These are phyloP conservation scores for Allacma fusca DNA, from an alignment of 2,888 invertebrate genomes.

Conservation along the genomic window DNA sequence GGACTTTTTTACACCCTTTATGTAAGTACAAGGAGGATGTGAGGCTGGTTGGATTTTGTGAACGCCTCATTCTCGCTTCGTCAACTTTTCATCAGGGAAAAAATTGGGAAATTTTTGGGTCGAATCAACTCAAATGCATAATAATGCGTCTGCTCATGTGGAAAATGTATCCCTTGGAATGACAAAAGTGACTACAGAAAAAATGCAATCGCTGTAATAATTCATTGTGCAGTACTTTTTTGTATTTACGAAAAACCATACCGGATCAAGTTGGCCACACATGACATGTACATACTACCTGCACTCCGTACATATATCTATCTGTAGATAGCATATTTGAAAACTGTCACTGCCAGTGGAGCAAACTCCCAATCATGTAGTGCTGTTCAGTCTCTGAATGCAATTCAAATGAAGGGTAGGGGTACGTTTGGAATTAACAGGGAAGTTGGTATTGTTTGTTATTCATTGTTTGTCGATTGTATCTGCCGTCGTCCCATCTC, in stretches of 20 bases:
- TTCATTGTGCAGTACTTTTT: too few relatives aligned
- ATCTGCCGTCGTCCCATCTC: conserved; percentile 4
- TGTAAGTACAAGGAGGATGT: not conserved
- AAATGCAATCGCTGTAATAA: too few relatives aligned
- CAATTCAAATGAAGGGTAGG: conserved; percentile 14
- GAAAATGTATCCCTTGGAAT: not conserved
- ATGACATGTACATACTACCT: too few relatives aligned
- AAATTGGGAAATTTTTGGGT: not conserved
- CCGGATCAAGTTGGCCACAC: too few relatives aligned
- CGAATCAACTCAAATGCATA: too few relatives aligned
- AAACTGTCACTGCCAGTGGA: not conserved
- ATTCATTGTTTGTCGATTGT: conserved; percentile 37
- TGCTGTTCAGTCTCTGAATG: not conserved
- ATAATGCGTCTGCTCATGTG: too few relatives aligned
- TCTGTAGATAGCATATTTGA: too few relatives aligned
- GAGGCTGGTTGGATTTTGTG: not conserved
- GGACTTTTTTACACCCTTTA: conserved; percentile 38
- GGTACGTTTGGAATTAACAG: conserved; percentile 6
- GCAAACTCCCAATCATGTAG: not conserved
- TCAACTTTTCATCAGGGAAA: not conserved
- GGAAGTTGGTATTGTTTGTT: conserved; percentile 36
- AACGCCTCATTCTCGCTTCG: conserved; percentile 1
- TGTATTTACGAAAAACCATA: too few relatives aligned
- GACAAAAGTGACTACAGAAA: too few relatives aligned
- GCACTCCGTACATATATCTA: too few relatives aligned